Conservation (phyloP, 2,888 invertebrate species). For the Lagria hirta region DNA sequence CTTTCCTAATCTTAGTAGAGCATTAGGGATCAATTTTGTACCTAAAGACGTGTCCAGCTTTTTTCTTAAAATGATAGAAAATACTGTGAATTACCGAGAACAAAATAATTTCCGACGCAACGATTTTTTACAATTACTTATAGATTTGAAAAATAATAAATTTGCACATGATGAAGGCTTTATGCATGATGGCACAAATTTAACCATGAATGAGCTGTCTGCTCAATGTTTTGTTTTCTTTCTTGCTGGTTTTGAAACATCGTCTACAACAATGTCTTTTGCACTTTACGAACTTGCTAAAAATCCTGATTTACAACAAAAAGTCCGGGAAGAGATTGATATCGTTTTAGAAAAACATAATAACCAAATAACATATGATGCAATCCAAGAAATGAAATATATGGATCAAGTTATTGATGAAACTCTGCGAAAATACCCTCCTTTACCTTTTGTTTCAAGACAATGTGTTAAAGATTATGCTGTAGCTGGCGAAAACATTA, state of each 20-base stretch:
- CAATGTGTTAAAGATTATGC: no score
- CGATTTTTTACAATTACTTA: slow-evolving; percentile 10
- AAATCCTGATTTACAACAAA: slow-evolving; percentile 30
- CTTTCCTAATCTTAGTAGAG: slow-evolving; percentile 1
- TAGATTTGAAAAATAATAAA: slow-evolving; percentile 10
- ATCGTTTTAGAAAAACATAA: slow-evolving; percentile 27
- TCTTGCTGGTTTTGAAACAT: slow-evolving; percentile 33
- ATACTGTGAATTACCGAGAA: slow-evolving; percentile 6
- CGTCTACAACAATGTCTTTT: slow-evolving; percentile 32
- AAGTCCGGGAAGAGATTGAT: slow-evolving; percentile 28
- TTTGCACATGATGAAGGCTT: no score
- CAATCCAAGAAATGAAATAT: slow-evolving; percentile 33
- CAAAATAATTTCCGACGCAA: slow-evolving; percentile 10
- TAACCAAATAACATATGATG: slow-evolving; percentile 32
- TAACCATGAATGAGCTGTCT: slow-evolving; percentile 1
- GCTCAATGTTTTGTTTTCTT: slow-evolving; percentile 1
- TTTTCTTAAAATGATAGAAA: slow-evolving; percentile 5
- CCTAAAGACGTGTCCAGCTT: slow-evolving; percentile 4
- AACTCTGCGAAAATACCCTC: no score
- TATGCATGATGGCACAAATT: background rate
- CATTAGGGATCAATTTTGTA: background rate
- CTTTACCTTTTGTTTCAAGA: no score
- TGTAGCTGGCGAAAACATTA: no score
- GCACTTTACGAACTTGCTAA: slow-evolving; percentile 30
- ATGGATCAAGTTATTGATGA: slow-evolving; percentile 33